Evolutionary conservation across 64 coral and sea anemone genomes (phyloP), one percentile per base, ranked within the genome.

Genomic region (Porites lutea): DNA sequence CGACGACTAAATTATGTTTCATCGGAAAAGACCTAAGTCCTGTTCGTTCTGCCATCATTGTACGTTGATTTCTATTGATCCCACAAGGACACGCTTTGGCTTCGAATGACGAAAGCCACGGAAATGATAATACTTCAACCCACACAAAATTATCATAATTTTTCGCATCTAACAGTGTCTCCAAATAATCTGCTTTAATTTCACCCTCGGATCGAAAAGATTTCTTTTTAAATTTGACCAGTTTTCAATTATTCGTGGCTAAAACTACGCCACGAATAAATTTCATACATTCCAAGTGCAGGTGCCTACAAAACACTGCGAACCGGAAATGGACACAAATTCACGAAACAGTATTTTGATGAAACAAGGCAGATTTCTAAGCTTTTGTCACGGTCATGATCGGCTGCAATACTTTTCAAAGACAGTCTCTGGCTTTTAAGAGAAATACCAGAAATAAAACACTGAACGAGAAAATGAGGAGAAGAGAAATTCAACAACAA

Each of bases 201-300:
- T 52, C 16, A 1, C 15, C 69, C 14, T 50, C 12, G 69, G 19
- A 52, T 69, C 63, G 19, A 27, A 37, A 4, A n/a, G 14, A n/a
- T 83, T 37, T 37, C 27, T 37, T 51, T 68, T 68, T 8, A 13
- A 18, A 76, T 50, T 5, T 6, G 19, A 52, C 0, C 1, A 2
- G 2, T 67, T 65, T 83, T 69, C 10, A 16, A 69, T 84, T 68
- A 45, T 84, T 68, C 69, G 19, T 68, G 50, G 63, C 45, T 67
- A 68, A 84, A 78, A 84, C 1, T 21, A 4, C 63, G 63, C 59
- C 48, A 84, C 61, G 19, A 49, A 48, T 19, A 16, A 63, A 84
- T 84, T 84, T 84, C 47, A 68, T 51, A 23, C 62, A 84, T 84
- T 84, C 81, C 81, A 48, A 65, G 44, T 84, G 81, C 81, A 84